phyloP scores from a whole-genome alignment of 2,888 invertebrate genomes.

The Erebia palarica region DNA sequence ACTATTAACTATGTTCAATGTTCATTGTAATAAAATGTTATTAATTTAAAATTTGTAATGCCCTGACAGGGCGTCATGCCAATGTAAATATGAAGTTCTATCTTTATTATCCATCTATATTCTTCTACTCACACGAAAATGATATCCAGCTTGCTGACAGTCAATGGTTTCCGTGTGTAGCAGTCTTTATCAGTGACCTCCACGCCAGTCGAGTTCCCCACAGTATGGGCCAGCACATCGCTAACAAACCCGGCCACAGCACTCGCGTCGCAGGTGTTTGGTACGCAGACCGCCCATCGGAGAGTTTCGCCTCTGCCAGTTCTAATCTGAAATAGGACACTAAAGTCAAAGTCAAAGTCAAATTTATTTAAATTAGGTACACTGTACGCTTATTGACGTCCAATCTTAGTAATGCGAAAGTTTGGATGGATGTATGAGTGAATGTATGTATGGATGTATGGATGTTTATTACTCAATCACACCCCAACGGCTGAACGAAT shows the following conservation, averaged over 20 bases:
- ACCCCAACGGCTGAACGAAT: too few relatives aligned
- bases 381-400: too few relatives aligned
- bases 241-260: constrained; percentile 79
- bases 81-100: too few relatives aligned
- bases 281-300: constrained; percentile 86
- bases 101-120: too few relatives aligned
- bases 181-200: constrained; percentile 76
- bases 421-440: too few relatives aligned
- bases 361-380: neutral
- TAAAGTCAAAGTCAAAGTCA: constrained; percentile 1
- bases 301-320: constrained; percentile 74
- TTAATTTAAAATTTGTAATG: too few relatives aligned
- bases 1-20: too few relatives aligned
- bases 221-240: constrained; percentile 66
- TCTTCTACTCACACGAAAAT: constrained; percentile 64
- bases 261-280: constrained; percentile 79
- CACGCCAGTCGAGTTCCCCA: constrained; percentile 72
- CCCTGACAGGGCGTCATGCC: too few relatives aligned
- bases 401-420: too few relatives aligned
- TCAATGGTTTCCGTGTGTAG: constrained; percentile 65
- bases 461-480: too few relatives aligned
- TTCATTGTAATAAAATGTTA: too few relatives aligned
- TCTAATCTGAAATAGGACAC: constrained; percentile 55
- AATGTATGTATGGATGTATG: too few relatives aligned
- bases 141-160: constrained; percentile 66